phyloP scores from a whole-genome alignment of 2,113 vertebrate species.

The Xenotilapia caudafasciata region DNA sequence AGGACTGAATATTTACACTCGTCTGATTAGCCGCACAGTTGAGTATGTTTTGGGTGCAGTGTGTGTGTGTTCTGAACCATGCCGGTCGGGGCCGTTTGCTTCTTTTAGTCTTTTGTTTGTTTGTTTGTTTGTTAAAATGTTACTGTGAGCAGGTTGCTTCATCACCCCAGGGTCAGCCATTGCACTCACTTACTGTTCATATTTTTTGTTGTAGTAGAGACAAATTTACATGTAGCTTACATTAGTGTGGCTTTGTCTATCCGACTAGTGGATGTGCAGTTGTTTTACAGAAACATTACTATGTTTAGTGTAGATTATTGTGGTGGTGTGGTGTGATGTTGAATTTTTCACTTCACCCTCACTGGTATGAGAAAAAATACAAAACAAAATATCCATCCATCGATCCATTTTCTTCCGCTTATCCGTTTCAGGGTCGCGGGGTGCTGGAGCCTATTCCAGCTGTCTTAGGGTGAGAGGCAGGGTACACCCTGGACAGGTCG shows the following conservation, averaged over 20 bases:
- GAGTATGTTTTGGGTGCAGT: background rate
- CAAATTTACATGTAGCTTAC: background rate
- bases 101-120: constrained; percentile 9
- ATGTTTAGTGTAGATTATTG: background rate
- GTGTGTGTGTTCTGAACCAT: background rate
- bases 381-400: background rate
- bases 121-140: constrained; percentile 15
- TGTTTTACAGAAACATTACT: background rate
- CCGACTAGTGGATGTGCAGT: background rate
- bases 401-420: background rate
- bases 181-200: background rate
- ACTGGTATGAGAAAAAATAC: background rate
- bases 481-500: background rate
- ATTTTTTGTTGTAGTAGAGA: background rate
- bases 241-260: background rate
- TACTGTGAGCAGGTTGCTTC: background rate
- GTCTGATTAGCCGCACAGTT: background rate
- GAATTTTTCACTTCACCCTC: background rate
- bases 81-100: background rate
- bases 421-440: background rate
- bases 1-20: background rate
- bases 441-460: background rate
- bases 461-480: background rate
- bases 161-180: background rate
- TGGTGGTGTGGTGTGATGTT: background rate